Evolutionary conservation across 2,113 vertebrate genomes (phyloP).

Genomic region (Xenotilapia caudafasciata): DNA sequence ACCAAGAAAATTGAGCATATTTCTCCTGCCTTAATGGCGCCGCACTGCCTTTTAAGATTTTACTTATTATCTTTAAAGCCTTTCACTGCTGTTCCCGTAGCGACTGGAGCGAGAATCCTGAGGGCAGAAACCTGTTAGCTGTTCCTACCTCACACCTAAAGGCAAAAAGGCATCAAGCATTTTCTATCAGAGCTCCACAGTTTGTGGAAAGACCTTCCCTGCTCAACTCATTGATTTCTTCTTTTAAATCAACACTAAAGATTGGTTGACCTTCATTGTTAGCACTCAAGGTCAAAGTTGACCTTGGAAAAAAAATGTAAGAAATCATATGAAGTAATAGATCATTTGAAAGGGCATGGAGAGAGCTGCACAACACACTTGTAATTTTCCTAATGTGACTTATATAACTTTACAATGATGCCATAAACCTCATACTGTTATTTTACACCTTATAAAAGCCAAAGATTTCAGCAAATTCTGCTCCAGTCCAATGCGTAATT

Average conservation of each 20-base stretch:
- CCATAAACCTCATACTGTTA: neutral
- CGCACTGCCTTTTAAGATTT: neutral
- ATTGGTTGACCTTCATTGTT: neutral
- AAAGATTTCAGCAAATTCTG: neutral
- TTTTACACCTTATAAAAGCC: neutral
- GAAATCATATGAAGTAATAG: neutral
- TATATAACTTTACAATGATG: neutral
- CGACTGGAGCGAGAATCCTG: neutral
- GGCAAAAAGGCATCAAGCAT: neutral
- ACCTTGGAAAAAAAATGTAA: neutral
- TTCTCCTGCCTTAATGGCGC: neutral
- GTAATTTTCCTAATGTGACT: neutral
- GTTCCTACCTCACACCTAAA: neutral
- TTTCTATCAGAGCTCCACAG: neutral
- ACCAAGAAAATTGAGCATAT: neutral
- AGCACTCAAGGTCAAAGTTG: neutral
- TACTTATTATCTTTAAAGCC: neutral
- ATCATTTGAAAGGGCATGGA: neutral
- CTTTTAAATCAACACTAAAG: neutral
- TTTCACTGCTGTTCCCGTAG: neutral
- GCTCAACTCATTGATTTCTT: neutral
- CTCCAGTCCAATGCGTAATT: neutral
- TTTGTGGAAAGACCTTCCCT: neutral
- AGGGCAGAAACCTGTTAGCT: neutral
- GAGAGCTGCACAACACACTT: neutral